Percentiles rank a stretch among this genome's conserved stretches.
Evolutionary conservation across 64 coral and sea anemone species (phyloP).

Genomic region (Astreopora myriophthalma): DNA sequence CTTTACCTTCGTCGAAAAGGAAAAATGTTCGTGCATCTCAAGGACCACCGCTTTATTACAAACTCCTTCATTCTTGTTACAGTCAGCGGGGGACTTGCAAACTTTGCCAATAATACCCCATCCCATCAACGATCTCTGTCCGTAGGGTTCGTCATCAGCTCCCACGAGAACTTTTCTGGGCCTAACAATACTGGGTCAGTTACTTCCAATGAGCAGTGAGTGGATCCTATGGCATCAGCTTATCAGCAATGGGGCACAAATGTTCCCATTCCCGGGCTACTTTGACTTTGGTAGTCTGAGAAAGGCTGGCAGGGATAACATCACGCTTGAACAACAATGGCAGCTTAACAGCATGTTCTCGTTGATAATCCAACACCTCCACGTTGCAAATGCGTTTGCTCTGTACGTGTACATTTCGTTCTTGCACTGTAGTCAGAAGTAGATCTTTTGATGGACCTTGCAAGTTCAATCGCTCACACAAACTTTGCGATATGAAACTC

Average conservation of each 20-base stretch:
- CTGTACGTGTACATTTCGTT: conserved; percentile 55
- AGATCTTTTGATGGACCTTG: conserved; percentile 59
- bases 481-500: conserved; percentile 47
- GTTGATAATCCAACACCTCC: conserved; percentile 38
- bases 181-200: conserved; percentile 68
- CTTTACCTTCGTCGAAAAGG: conserved; percentile 55
- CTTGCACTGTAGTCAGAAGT: conserved; percentile 58
- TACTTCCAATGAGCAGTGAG: conserved; percentile 73
- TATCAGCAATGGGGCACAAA: conserved; percentile 56
- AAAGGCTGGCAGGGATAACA: conserved; percentile 50
- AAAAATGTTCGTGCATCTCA: conserved; percentile 35
- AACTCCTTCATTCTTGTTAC: conserved; percentile 1
- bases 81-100: conserved; percentile 20
- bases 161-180: conserved; percentile 72
- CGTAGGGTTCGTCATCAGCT: conserved; percentile 73
- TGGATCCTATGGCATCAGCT: conserved; percentile 58
- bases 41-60: conserved; percentile 41
- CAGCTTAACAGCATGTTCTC: conserved; percentile 52
- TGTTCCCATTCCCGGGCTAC: conserved; percentile 60
- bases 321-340: conserved; percentile 57
- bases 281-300: conserved; percentile 63
- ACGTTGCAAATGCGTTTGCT: conserved; percentile 40
- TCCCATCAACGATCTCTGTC: conserved; percentile 71
- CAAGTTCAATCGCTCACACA: conserved; percentile 58
- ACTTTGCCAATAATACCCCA: conserved; percentile 74